A percentile compares a stretch with the other conserved stretches of the same genome.
These are phyloP conservation scores for Chiloscyllium plagiosum DNA, from an alignment of 2,113 vertebrate genomes.

Conservation along the genomic window DNA sequence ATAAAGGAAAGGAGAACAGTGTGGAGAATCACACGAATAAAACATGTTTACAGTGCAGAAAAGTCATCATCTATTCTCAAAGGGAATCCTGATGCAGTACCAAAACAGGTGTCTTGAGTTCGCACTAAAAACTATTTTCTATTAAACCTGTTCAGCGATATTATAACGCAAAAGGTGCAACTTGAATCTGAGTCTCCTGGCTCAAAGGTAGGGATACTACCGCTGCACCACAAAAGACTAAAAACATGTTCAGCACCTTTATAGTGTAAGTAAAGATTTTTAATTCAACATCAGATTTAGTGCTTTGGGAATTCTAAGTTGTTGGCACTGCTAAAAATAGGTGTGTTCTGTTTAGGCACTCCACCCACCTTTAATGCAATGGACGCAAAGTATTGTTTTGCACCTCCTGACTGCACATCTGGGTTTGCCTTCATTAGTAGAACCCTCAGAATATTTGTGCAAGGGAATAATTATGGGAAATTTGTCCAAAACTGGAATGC, in stretches of 20 bases:
- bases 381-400: slow-evolving; percentile 12
- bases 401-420: not conserved
- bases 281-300: not conserved
- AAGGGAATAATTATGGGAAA: not conserved
- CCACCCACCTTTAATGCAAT: not conserved
- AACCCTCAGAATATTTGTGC: not conserved
- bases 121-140: not conserved
- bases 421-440: not conserved
- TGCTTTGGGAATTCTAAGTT: not conserved
- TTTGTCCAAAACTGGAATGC: not conserved
- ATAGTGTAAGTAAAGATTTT: not conserved
- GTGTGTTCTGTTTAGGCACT: not conserved
- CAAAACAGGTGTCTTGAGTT: not conserved
- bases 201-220: too few relatives aligned
- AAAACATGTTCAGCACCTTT: not conserved
- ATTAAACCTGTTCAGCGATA: too few relatives aligned
- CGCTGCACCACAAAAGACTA: too few relatives aligned
- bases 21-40: not conserved
- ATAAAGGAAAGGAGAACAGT: not conserved
- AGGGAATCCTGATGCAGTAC: not conserved
- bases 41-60: not conserved
- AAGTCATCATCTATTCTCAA: not conserved
- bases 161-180: too few relatives aligned
- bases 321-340: slow-evolving; percentile 20
- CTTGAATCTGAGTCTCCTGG: too few relatives aligned